These are phyloP conservation scores for Leptinotarsa lineolata DNA, from an alignment of 1,140 invertebrate species.

Conservation along the genomic window DNA sequence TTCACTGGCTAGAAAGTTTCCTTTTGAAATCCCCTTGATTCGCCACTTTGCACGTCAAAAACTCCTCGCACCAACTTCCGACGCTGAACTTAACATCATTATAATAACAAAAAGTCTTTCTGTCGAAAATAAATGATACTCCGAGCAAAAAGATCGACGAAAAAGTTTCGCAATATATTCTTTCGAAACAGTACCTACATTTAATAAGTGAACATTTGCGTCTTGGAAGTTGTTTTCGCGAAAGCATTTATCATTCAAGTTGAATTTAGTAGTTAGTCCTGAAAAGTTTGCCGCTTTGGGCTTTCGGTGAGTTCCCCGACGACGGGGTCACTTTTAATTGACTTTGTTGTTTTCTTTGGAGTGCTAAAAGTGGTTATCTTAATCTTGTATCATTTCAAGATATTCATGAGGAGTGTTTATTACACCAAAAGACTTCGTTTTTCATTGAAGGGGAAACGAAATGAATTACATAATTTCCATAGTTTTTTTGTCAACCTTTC, in stretches of 20 bases:
- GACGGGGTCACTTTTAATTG: constrained; percentile 5
- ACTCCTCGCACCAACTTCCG: constrained; percentile 1
- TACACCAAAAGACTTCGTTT: too few species aligned
- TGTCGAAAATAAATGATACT: constrained; percentile 16
- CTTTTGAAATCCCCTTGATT: neutral
- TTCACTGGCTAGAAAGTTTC: neutral
- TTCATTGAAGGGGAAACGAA: too few species aligned
- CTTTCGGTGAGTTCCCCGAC: neutral
- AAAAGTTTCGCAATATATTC: constrained; percentile 27
- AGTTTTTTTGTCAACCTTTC: too few species aligned
- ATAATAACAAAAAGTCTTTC: constrained; percentile 14
- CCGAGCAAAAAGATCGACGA: constrained; percentile 17
- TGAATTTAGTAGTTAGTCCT: constrained; percentile 28
- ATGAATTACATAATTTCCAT: too few species aligned
- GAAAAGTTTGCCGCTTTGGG: constrained; percentile 13
- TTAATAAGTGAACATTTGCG: constrained; percentile 27
- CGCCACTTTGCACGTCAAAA: constrained; percentile 9
- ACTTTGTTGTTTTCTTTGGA: neutral
- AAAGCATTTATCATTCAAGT: constrained; percentile 27
- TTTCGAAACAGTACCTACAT: constrained; percentile 25
- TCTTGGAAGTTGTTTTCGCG: constrained; percentile 19
- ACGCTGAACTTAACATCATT: constrained; percentile 1
- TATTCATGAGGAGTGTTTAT: too few species aligned
- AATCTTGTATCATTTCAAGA: too few species aligned
- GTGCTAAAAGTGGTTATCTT: too few species aligned